phyloP scores from a whole-genome alignment of 2,797 vertebrate species.

The Halcyon leucocephala region DNA sequence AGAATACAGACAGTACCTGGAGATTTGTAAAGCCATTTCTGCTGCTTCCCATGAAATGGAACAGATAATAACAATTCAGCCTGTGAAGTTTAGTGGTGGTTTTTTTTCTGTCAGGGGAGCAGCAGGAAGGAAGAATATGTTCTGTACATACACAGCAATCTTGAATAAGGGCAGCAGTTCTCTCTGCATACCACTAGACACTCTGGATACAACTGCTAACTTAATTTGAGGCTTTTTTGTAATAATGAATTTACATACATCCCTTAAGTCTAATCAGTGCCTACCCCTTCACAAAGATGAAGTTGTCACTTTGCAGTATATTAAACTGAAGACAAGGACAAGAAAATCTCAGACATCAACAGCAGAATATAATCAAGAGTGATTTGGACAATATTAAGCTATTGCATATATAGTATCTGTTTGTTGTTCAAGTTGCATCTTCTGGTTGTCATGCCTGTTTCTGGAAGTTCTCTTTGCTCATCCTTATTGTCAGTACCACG shows the following conservation, averaged over 20 bases:
- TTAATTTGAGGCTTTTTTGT: neutral
- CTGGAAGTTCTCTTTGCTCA: neutral
- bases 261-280: neutral
- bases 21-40: neutral
- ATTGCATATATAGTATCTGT: neutral
- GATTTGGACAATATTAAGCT: neutral
- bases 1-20: neutral
- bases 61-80: neutral
- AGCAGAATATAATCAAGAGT: neutral
- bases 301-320: neutral
- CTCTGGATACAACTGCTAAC: neutral
- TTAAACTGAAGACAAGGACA: neutral
- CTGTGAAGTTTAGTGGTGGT: neutral
- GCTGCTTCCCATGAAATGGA: neutral
- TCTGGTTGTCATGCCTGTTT: neutral
- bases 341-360: neutral
- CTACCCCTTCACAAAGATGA: neutral
- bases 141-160: neutral
- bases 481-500: neutral
- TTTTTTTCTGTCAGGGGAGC: neutral
- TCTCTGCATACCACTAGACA: neutral
- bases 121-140: neutral
- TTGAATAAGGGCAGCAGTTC: neutral
- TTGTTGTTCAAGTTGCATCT: neutral
- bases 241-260: neutral